Evolutionary conservation across 2,113 vertebrate species (phyloP), one percentile per base, ranked within the genome.

Genomic region (Alethe diademata): DNA sequence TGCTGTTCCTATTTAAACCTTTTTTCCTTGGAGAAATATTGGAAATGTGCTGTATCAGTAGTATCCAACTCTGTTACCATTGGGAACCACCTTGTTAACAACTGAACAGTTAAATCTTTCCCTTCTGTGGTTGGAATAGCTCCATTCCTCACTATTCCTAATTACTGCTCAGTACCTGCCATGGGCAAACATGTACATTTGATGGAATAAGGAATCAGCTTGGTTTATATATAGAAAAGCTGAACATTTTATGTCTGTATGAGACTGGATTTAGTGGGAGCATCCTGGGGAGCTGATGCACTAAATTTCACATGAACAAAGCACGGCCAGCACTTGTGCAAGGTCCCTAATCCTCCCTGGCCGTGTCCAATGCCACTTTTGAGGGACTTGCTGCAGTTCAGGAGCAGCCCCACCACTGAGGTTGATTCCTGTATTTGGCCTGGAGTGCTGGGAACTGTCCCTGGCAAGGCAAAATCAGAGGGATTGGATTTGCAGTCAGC

Each of bases 341-440:
- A 82, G 31, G 33, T n/a, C 28, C 40, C 26, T n/a, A 28, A 48
- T 18, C 23, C 83, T 57, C 23, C 38, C 53, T 1, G 6, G 6
- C 25, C 0, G 0, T 29, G 64, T 36, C 28, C 36, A 80, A 0
- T 47, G 42, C 23, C 5, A 5, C 47, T 74, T 73, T 11, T 5
- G 57, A 78, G 51, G 43, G 42, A 26, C 54, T 57, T 66, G 64
- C 26, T 66, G 72, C 40, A 43, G 29, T 19, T 90, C 18, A 76
- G 81, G 54, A 78, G 31, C 31, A 62, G 3, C 29, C 3, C 2
- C 1, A 0, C 36, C 47, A 5, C 43, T 28, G 51, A 62, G 29
- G 38, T 14, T 0, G 0, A 3, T 51, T 12, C 5, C 23, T 28
- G 33, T 14, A 18, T 38, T 64, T 61, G 36, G 50, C 18, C 69